These are phyloP conservation scores for Toxotes lorentzi DNA, from an alignment of 2,797 vertebrate species.

Conservation along the genomic window DNA sequence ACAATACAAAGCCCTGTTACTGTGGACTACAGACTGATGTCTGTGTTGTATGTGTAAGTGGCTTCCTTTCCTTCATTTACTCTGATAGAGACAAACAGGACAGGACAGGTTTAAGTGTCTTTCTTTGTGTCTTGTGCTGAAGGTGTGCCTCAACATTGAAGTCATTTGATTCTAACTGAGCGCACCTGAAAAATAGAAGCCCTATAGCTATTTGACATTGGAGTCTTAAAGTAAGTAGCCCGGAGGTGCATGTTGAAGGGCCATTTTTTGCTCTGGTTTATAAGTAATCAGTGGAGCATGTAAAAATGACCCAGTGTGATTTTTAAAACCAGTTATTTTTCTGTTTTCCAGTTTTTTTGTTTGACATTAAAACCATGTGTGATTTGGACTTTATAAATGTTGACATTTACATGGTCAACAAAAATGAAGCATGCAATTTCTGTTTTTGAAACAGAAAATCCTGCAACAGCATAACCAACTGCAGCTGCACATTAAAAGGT, in stretches of 20 bases:
- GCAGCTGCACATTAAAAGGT: slow-evolving; percentile 14
- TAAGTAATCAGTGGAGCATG: slow-evolving; percentile 3
- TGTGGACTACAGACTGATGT: not conserved
- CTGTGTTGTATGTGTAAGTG: not conserved
- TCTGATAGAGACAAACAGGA: slow-evolving; percentile 24
- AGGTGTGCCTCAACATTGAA: slow-evolving; percentile 25
- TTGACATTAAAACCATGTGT: not conserved
- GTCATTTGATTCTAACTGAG: slow-evolving; percentile 27
- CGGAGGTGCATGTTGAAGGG: slow-evolving; percentile 5
- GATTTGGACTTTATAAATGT: not conserved
- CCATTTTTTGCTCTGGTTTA: not conserved
- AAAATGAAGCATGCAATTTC: not conserved
- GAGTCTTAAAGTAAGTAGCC: slow-evolving; percentile 15
- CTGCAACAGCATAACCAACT: slow-evolving; percentile 3
- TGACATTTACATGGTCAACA: not conserved
- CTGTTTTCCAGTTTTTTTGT: not conserved
- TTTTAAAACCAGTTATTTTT: not conserved
- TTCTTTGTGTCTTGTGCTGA: slow-evolving; percentile 27
- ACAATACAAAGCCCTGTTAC: not conserved
- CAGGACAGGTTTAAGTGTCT: slow-evolving; percentile 28
- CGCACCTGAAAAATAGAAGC: slow-evolving; percentile 21
- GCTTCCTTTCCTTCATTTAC: not conserved
- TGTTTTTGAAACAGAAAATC: slow-evolving; percentile 7
- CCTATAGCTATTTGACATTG: slow-evolving; percentile 9
- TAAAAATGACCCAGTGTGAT: not conserved